Base-by-base conservation (phyloP, 1,140 invertebrate genomes). In the Gryon sp. region DNA sequence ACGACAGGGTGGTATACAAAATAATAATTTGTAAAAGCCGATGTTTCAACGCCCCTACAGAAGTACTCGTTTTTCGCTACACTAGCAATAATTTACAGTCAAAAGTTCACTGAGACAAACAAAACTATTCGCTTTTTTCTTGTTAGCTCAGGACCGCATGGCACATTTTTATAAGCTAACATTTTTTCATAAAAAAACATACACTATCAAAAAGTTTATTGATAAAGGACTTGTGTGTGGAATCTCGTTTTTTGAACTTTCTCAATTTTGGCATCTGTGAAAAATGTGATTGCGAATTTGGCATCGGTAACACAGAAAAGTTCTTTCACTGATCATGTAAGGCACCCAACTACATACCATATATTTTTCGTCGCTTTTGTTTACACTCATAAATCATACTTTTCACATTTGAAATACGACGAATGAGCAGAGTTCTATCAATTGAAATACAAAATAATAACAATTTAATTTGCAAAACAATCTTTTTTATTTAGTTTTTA, bases 311-410 rank as follows among this genome's bases (percentile, higher is more conserved):
- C 50, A 48, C 24, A 50, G 30, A 62, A 70, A 72, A 72, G 38
- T 63, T 72, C 48, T 55, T 63, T 57, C 40, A 38, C 40, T 48
- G 57, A 62, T 72, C 57, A 46, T 70, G 66, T 62, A 50, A 72
- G 24, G 38, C 11, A 63, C 41, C 40, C 12, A 14, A 18, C 30
- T 4, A 72, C 53, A 57, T 72, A 55, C 22, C 32, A 50, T 52
- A 38, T 48, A 55, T 63, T 53, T n/a, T 36, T 0, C 53, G 8
- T 14, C 28, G 32, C 28, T 24, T 75, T 66, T 66, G 60, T 75
- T 75, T 75, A 45, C 70, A 48, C 62, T 75, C 70, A 60, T 75
- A 53, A 75, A 66, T 75, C 62, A 60, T 24, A 16, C 14, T 30
- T 57, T 50, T 53, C 62, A 55, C 60, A 70, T 70, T 22, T 18